Evolutionary conservation across 2,797 vertebrate genomes (phyloP).

Genomic region (Tenualosa ilisha): DNA sequence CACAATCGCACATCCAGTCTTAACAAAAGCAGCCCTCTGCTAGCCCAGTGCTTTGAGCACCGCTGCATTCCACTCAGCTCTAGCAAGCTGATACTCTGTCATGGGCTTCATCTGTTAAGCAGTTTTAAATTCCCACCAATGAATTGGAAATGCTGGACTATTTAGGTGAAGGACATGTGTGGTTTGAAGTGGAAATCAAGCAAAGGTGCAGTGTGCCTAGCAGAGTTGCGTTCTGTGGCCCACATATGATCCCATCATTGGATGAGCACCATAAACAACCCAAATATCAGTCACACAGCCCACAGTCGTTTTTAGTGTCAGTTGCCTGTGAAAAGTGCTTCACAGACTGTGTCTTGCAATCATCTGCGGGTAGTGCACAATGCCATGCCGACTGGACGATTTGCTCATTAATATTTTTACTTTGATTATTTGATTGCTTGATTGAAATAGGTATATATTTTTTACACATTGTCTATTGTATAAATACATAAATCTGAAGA

Average conservation of each 20-base stretch:
- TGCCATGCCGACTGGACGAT: background rate
- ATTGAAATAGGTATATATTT: background rate
- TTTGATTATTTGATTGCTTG: background rate
- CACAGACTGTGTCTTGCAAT: background rate
- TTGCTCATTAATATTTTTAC: background rate
- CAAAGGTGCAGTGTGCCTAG: background rate
- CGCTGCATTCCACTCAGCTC: background rate
- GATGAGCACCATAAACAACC: background rate
- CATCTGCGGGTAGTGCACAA: background rate
- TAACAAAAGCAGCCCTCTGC: background rate
- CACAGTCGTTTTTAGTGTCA: background rate
- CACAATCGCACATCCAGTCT: conserved; percentile 8
- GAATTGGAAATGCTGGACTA: conserved; percentile 3
- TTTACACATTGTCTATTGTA: background rate
- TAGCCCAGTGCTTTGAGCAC: background rate
- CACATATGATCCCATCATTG: background rate
- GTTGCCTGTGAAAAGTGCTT: background rate
- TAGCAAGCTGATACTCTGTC: conserved; percentile 13
- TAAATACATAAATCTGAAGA: background rate
- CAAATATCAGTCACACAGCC: background rate
- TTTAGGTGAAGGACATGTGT: background rate
- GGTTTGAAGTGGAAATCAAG: conserved; percentile 14
- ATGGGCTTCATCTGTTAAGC: conserved; percentile 7
- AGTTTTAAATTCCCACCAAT: conserved; percentile 25
- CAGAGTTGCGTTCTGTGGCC: background rate